These are phyloP conservation scores for Sturnus vulgaris DNA, from an alignment of 2,113 vertebrate genomes.

Conservation along the genomic window DNA sequence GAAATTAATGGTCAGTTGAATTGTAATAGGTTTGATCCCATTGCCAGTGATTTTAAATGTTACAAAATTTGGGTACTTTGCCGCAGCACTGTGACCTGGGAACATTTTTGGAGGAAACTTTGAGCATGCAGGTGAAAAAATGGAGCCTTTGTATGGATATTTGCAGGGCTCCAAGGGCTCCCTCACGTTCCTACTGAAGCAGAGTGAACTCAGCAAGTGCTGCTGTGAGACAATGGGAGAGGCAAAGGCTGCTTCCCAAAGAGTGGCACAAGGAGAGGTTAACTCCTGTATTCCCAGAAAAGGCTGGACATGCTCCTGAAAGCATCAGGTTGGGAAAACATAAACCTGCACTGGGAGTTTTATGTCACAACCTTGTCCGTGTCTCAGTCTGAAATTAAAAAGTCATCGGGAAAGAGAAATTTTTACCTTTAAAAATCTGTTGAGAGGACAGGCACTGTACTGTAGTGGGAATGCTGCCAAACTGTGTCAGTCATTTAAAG, in stretches of 20 bases:
- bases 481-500: neutral
- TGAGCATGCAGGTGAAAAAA: neutral
- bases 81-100: neutral
- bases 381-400: neutral
- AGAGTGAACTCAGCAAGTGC: neutral
- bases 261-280: neutral
- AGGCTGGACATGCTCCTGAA: neutral
- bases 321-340: neutral
- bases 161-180: neutral
- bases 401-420: neutral
- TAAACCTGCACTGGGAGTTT: neutral
- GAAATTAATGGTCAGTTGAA: neutral
- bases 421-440: neutral
- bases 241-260: neutral
- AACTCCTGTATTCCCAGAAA: neutral
- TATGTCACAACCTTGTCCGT: rapidly evolving
- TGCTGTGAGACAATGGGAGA: neutral
- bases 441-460: neutral
- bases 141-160: neutral
- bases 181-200: neutral
- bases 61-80: neutral
- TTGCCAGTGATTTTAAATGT: neutral
- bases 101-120: neutral
- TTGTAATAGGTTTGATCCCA: neutral
- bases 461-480: neutral